These are phyloP conservation scores for Hydriomena furcata DNA, from an alignment of 2,888 invertebrate genomes.

Conservation along the genomic window DNA sequence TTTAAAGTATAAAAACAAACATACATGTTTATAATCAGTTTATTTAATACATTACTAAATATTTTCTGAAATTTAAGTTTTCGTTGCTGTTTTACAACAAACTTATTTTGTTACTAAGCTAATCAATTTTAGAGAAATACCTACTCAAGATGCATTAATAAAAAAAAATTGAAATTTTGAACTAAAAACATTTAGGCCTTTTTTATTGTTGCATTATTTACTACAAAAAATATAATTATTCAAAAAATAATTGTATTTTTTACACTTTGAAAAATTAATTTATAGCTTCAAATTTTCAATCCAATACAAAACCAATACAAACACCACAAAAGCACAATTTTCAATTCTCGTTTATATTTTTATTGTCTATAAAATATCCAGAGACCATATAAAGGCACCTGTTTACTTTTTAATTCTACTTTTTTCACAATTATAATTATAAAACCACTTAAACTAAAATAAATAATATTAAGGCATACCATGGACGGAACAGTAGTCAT, in stretches of 20 bases:
- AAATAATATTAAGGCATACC: constrained; percentile 75
- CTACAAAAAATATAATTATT: no score
- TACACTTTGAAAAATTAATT: no score
- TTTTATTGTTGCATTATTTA: no score
- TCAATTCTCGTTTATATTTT: neutral
- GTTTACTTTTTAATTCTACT: constrained; percentile 1
- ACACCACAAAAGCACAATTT: neutral
- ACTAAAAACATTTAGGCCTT: no score
- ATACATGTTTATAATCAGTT: constrained; percentile 7
- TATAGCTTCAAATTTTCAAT: neutral
- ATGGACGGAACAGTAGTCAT: constrained; percentile 64
- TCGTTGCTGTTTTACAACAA: no score
- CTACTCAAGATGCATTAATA: no score
- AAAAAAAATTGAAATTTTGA: no score
- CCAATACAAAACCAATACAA: no score
- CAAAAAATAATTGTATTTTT: no score
- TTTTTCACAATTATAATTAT: constrained; percentile 10
- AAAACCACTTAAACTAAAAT: constrained; percentile 55
- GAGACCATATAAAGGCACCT: constrained; percentile 17
- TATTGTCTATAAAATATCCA: constrained; percentile 11
- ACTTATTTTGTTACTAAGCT: no score
- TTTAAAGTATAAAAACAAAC: neutral
- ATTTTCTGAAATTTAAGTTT: constrained; percentile 6
- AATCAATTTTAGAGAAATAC: no score
- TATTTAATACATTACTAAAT: constrained; percentile 17